These are phyloP conservation scores for Gorsachius goisagi DNA, from an alignment of 2,113 vertebrate species.

Conservation along the genomic window DNA sequence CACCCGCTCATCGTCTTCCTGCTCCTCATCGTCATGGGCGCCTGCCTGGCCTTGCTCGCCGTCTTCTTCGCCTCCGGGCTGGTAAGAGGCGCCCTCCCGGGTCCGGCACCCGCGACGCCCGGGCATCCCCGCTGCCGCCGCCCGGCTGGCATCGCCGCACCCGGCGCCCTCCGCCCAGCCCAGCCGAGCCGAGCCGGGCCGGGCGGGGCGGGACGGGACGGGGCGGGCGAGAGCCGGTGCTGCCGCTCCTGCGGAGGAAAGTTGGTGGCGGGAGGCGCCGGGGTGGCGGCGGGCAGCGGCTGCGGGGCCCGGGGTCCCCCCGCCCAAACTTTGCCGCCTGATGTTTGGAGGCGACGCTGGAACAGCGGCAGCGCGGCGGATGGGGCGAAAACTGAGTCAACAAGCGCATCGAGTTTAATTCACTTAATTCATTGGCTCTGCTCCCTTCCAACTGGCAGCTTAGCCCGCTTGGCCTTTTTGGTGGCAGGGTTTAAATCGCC, in stretches of 20 bases:
- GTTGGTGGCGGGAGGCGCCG: not conserved
- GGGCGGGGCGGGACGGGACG: not conserved
- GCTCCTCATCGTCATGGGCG: constrained; percentile 96
- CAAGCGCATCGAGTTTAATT: constrained; percentile 42
- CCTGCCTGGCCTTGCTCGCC: constrained; percentile 92
- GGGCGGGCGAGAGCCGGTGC: not conserved
- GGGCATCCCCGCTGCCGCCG: not conserved
- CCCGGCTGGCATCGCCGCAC: not conserved
- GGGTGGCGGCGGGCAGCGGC: not conserved
- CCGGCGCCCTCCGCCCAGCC: not conserved
- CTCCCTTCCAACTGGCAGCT: constrained; percentile 1
- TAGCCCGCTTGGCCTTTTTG: not conserved
- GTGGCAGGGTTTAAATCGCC: not conserved
- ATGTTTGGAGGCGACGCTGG: not conserved
- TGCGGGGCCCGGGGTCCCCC: not conserved
- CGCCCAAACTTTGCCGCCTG: not conserved
- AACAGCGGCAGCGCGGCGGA: not conserved
- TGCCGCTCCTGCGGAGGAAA: not conserved
- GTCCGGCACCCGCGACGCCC: not conserved
- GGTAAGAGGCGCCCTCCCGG: constrained; percentile 78
- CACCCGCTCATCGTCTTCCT: constrained; percentile 96
- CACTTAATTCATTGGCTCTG: constrained; percentile 35
- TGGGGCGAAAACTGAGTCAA: constrained; percentile 18
- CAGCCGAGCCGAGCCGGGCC: not conserved
- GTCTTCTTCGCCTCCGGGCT: constrained; percentile 96